Conservation (phyloP, 2,888 invertebrate genomes). For the Drosophila flavopinicola region DNA sequence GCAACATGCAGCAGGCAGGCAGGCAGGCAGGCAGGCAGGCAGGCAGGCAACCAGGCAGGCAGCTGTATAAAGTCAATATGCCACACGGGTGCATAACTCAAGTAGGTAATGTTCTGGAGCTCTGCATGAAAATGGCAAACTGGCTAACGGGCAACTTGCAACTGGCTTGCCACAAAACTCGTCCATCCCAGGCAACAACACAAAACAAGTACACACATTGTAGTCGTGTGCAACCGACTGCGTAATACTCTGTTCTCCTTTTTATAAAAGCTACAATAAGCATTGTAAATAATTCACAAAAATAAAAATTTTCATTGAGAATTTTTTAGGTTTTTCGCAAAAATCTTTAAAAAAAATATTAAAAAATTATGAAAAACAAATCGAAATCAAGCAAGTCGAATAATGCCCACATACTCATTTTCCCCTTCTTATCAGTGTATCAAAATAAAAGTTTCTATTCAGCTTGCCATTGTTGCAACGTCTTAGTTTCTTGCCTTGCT, state of each 20-base stretch:
- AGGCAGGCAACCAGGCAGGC: slow-evolving; percentile 11
- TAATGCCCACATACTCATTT: neutral
- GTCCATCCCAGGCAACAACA: slow-evolving; percentile 5
- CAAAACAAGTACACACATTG: neutral
- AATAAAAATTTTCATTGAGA: too few species aligned
- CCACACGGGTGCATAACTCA: slow-evolving; percentile 64
- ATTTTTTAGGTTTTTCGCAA: too few species aligned
- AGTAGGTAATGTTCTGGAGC: slow-evolving; percentile 61
- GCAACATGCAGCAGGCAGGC: slow-evolving; percentile 1
- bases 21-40: slow-evolving; percentile 1
- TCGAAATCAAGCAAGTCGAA: too few species aligned
- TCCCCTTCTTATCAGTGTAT: slow-evolving; percentile 5
- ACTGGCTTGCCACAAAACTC: slow-evolving; percentile 26
- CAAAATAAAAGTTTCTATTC: slow-evolving; percentile 1
- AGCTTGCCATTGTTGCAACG: slow-evolving; percentile 30
- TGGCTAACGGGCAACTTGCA: slow-evolving; percentile 5
- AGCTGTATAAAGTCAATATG: slow-evolving; percentile 66
- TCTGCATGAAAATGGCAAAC: slow-evolving; percentile 46
- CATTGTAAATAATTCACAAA: too few species aligned
- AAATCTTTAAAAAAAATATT: too few species aligned
- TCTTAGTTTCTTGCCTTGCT: slow-evolving; percentile 48
- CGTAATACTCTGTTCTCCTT: neutral
- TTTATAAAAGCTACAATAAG: too few species aligned
- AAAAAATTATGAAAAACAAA: too few species aligned
- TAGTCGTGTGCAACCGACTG: neutral